These are phyloP conservation scores for Latrodectus geometricus DNA, from an alignment of 1,140 invertebrate genomes.

Conservation along the genomic window DNA sequence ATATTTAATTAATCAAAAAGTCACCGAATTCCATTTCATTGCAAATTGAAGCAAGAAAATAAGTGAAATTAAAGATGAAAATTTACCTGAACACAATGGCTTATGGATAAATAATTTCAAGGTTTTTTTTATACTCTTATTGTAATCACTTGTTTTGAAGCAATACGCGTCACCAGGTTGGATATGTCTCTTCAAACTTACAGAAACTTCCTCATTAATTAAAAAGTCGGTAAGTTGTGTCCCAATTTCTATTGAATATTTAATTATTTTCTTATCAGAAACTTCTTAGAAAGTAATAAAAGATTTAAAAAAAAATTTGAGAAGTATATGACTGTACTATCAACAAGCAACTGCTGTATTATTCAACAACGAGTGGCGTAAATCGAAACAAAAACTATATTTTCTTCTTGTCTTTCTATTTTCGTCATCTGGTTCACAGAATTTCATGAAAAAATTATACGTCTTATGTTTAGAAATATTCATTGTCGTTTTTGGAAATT, in stretches of 20 bases:
- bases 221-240: background rate
- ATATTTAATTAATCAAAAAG: conserved; percentile 16
- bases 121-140: background rate
- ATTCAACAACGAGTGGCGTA: too few relatives aligned
- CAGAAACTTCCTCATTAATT: background rate
- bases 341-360: too few relatives aligned
- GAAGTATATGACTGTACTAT: too few relatives aligned
- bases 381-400: too few relatives aligned
- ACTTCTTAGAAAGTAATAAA: too few relatives aligned
- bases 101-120: background rate
- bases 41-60: background rate
- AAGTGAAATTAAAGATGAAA: conserved; percentile 45
- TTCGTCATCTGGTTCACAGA: too few relatives aligned
- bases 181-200: background rate
- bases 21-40: conserved; percentile 22
- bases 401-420: too few relatives aligned
- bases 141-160: background rate
- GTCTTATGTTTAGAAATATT: too few relatives aligned
- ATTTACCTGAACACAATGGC: conserved; percentile 1
- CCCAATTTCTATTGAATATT: background rate
- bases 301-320: too few relatives aligned
- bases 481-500: too few relatives aligned
- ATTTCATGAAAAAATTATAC: too few relatives aligned
- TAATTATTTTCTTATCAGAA: background rate
- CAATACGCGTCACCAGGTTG: background rate